These are phyloP conservation scores for Serrognathus titanus DNA, from an alignment of 2,888 invertebrate species.

Conservation along the genomic window DNA sequence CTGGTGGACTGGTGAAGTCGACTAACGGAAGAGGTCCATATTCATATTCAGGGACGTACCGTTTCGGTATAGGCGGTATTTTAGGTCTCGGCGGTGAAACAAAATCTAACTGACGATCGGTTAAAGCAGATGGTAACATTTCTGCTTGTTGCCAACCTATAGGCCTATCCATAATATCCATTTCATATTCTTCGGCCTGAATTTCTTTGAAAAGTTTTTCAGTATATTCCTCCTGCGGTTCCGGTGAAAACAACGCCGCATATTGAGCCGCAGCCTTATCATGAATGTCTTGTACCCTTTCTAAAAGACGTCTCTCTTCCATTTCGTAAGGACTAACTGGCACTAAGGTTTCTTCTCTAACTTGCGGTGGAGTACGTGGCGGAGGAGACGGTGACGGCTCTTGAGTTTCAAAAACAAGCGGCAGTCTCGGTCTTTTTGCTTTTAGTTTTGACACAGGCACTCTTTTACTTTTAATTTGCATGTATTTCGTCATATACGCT, in stretches of 20 bases:
- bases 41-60: too few species aligned
- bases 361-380: not conserved
- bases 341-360: conserved; percentile 3
- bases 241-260: too few species aligned
- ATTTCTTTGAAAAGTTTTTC: too few species aligned
- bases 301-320: not conserved
- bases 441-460: not conserved
- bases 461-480: conserved; percentile 13
- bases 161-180: not conserved
- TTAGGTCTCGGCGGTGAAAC: not conserved
- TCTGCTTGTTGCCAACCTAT: not conserved
- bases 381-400: not conserved
- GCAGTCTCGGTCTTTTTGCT: not conserved
- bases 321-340: not conserved
- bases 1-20: too few species aligned
- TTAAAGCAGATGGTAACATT: not conserved
- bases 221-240: too few species aligned
- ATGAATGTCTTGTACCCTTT: too few species aligned
- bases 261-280: too few species aligned
- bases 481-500: not conserved
- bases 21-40: too few species aligned
- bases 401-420: not conserved
- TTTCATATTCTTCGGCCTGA: not conserved
- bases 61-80: not conserved
- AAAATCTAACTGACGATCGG: not conserved